Percentiles rank a stretch among this genome's conserved stretches.
Evolutionary conservation across 1,140 invertebrate species (phyloP).

Genomic region (Drosophila sp.): DNA sequence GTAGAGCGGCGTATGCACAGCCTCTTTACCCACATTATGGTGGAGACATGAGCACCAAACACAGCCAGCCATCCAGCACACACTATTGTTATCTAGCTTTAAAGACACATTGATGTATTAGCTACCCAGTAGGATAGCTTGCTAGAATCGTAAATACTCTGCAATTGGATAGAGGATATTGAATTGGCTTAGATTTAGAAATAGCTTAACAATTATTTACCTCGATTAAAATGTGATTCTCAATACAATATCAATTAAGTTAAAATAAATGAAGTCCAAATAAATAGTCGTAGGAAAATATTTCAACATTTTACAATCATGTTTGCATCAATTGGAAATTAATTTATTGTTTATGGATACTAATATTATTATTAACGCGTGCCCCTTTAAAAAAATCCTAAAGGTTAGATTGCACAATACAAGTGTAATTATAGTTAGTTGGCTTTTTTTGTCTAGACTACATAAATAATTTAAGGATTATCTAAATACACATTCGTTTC

Average conservation of each 20-base stretch:
- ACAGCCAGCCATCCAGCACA: neutral
- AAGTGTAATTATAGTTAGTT: slow-evolving; percentile 45
- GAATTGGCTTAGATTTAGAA: slow-evolving; percentile 33
- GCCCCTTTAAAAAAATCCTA: slow-evolving; percentile 30
- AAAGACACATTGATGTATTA: slow-evolving; percentile 28
- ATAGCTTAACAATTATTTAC: slow-evolving; percentile 8
- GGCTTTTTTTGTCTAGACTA: slow-evolving; percentile 67
- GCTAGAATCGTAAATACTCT: slow-evolving; percentile 6
- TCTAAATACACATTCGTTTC: slow-evolving; percentile 43
- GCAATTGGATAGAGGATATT: neutral
- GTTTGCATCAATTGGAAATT: neutral
- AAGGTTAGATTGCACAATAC: slow-evolving; percentile 68
- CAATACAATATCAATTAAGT: neutral
- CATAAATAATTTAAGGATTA: slow-evolving; percentile 58
- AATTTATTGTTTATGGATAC: neutral
- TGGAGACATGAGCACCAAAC: slow-evolving; percentile 76
- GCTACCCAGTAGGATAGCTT: slow-evolving; percentile 19
- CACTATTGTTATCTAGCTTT: slow-evolving; percentile 63
- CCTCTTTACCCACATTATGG: slow-evolving; percentile 86
- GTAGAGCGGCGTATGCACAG: slow-evolving; percentile 84
- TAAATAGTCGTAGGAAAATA: neutral
- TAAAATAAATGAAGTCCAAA: neutral
- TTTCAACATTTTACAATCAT: neutral
- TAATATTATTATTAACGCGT: neutral
- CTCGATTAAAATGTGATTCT: slow-evolving; percentile 16